phyloP scores from a whole-genome alignment of 2,797 vertebrate species.

The Lutjanus argentimaculatus region DNA sequence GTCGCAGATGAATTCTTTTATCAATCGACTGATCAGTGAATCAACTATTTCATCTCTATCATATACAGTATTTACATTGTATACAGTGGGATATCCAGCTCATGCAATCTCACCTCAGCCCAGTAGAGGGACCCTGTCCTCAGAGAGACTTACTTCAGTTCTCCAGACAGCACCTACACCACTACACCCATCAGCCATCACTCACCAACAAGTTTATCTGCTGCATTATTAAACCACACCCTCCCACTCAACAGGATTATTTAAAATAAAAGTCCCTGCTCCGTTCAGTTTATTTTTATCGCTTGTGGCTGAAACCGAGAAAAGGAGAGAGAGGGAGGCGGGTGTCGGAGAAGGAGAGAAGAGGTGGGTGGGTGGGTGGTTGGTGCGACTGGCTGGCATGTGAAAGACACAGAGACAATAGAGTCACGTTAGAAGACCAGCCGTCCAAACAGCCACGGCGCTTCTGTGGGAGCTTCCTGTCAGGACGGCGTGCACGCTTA shows the following conservation, averaged over 20 bases:
- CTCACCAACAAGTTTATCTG: conserved; percentile 41
- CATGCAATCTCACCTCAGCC: conserved; percentile 53
- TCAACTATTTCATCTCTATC: not conserved
- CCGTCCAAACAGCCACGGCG: conserved; percentile 20
- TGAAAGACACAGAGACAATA: conserved; percentile 73
- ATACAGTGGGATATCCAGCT: not conserved
- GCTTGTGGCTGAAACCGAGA: conserved; percentile 28
- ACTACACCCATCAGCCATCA: conserved; percentile 37
- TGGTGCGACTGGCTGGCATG: conserved; percentile 53
- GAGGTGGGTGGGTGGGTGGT: conserved; percentile 35
- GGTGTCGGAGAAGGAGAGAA: conserved; percentile 30
- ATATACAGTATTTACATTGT: not conserved
- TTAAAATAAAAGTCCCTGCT: conserved; percentile 21
- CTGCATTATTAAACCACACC: conserved; percentile 42
- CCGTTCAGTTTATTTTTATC: conserved; percentile 43
- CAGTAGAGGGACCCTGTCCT: conserved; percentile 75
- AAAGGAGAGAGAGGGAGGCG: conserved; percentile 2
- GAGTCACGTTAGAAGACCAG: conserved; percentile 47
- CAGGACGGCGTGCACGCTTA: conserved; percentile 11
- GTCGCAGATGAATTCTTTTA: not conserved
- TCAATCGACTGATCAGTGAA: not conserved
- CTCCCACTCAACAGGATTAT: conserved; percentile 49
- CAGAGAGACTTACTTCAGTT: conserved; percentile 30
- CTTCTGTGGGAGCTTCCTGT: conserved; percentile 70
- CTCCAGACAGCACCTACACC: conserved; percentile 7